Percentiles rank a stretch among this genome's conserved stretches.
These are phyloP conservation scores for Hemitrygon akajei DNA, from an alignment of 2,797 vertebrate genomes.

Conservation along the genomic window DNA sequence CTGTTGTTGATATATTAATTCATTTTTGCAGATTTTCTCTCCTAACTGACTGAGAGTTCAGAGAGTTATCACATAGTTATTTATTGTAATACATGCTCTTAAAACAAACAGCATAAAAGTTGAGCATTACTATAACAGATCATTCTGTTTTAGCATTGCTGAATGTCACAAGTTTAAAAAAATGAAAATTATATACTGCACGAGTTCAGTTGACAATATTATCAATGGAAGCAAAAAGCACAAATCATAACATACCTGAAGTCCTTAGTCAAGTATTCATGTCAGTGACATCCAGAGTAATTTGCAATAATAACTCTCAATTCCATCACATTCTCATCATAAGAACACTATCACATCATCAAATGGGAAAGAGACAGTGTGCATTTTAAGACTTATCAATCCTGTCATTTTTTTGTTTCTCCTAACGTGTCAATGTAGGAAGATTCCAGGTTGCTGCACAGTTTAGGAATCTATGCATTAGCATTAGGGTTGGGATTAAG, in stretches of 20 bases:
- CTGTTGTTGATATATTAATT: constrained; percentile 11
- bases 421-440: neutral
- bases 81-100: constrained; percentile 7
- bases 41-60: neutral
- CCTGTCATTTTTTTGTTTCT: neutral
- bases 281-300: constrained; percentile 43
- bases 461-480: neutral
- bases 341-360: constrained; percentile 27
- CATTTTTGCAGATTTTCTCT: neutral
- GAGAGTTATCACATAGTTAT: constrained; percentile 6
- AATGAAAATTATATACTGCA: constrained; percentile 46
- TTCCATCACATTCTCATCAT: constrained; percentile 41
- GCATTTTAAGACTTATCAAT: neutral
- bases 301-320: constrained; percentile 42
- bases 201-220: constrained; percentile 41
- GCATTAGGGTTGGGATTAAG: too few relatives aligned
- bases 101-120: constrained; percentile 39
- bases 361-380: neutral
- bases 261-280: constrained; percentile 45
- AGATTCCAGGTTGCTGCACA: neutral
- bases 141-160: constrained; percentile 37
- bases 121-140: constrained; percentile 45
- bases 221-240: constrained; percentile 42
- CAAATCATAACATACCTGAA: constrained; percentile 48
- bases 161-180: constrained; percentile 40